Percentiles rank a stretch among this genome's conserved stretches.
Conservation (phyloP, 2,888 invertebrate species). For the Disparrhopalites patrizii region DNA sequence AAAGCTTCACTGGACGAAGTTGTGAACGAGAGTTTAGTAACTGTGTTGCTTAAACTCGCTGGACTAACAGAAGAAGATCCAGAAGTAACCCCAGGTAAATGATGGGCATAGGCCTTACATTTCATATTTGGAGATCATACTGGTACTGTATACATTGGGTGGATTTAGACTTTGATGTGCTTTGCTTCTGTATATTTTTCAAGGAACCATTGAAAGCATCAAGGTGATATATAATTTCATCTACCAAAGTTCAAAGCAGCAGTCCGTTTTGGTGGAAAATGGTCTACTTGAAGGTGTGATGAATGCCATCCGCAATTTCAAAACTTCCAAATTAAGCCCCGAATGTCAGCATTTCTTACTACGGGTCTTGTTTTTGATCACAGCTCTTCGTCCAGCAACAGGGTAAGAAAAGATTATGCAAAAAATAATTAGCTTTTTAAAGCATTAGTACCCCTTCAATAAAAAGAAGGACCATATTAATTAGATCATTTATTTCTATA, state of each 20-base stretch:
- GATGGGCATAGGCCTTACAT: no score
- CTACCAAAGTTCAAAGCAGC: slow-evolving; percentile 65
- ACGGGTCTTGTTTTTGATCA: slow-evolving; percentile 81
- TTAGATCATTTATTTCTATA: no score
- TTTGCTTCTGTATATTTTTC: background rate
- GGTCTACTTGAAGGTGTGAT: slow-evolving; percentile 68
- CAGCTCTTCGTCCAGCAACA: slow-evolving; percentile 71
- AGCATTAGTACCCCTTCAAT: no score
- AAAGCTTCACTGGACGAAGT: slow-evolving; percentile 66
- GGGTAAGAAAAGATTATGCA: slow-evolving; percentile 50
- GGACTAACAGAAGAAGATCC: slow-evolving; percentile 55
- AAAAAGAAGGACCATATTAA: no score
- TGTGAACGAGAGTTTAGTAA: slow-evolving; percentile 65
- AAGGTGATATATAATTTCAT: slow-evolving; percentile 87
- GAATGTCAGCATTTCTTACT: slow-evolving; percentile 81
- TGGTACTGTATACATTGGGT: background rate
- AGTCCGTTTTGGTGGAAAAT: slow-evolving; percentile 58
- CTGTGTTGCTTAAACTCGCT: slow-evolving; percentile 64
- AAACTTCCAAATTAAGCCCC: slow-evolving; percentile 60
- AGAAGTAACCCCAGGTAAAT: no score
- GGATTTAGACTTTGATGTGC: background rate
- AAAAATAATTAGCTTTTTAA: no score
- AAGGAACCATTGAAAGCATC: slow-evolving; percentile 63
- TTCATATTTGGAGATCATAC: background rate
- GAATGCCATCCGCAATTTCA: slow-evolving; percentile 66